These are phyloP conservation scores for Monochamus alternatus DNA, from an alignment of 2,888 invertebrate species.

Conservation along the genomic window DNA sequence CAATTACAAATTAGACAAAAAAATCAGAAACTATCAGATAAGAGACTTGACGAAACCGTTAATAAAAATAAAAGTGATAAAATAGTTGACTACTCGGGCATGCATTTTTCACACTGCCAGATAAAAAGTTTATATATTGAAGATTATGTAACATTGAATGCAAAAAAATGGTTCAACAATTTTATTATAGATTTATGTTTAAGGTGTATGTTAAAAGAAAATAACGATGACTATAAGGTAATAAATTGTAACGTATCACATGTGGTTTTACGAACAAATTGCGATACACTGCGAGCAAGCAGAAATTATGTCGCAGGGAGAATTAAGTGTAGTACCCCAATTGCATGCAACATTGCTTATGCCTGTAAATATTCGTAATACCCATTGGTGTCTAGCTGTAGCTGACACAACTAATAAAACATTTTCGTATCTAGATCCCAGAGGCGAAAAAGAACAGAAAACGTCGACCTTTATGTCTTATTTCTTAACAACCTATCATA, in stretches of 20 bases:
- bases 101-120: no score
- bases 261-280: no score
- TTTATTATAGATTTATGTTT: no score
- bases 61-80: slow-evolving; percentile 8
- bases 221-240: slow-evolving; percentile 2
- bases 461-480: slow-evolving; percentile 5
- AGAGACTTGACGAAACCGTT: neutral
- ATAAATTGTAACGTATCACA: slow-evolving; percentile 16
- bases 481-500: slow-evolving; percentile 12
- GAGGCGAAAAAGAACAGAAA: neutral
- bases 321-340: no score
- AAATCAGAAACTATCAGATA: neutral
- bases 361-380: slow-evolving; percentile 1
- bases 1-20: no score
- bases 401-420: no score
- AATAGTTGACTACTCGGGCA: slow-evolving; percentile 16
- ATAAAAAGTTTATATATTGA: no score
- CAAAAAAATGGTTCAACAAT: slow-evolving; percentile 18
- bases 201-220: slow-evolving; percentile 5
- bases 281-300: no score
- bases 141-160: no score
- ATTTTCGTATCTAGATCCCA: slow-evolving; percentile 8
- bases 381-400: slow-evolving; percentile 24
- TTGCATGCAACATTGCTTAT: slow-evolving; percentile 11
- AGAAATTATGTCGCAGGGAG: no score